Evolutionary conservation across 2,797 vertebrate genomes (phyloP), one percentile per base, ranked within the genome.

Genomic region (Arrhamphus sclerolepis): DNA sequence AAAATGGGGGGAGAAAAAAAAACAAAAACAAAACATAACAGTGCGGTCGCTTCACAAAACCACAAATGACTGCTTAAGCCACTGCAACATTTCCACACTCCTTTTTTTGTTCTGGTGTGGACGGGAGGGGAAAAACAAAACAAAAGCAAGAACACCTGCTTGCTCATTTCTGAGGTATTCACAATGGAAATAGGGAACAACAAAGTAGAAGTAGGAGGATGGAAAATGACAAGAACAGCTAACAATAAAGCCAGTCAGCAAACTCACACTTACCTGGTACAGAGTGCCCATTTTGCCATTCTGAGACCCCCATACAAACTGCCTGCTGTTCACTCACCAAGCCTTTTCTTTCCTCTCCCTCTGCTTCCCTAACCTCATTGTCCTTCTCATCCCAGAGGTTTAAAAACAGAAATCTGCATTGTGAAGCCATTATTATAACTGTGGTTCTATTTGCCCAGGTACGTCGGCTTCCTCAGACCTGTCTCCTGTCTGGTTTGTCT

Each of bases 381-480:
- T 71, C 26, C 0, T 14, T 40, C 44, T 87, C 76, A 66, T 74
- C 67, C 87, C 89, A 90, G 28, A 90, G 75, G 41, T 86, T 89
- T 57, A 91, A 59, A 83, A 90, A 91, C 24, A 77, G 38, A 72
- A 90, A 89, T 42, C 62, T 69, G 65, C 28, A 72, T 53, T 70
- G 61, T 55, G 63, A 79, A 58, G 71, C 72, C 89, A 90, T 90
- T 7, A 3, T 72, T 62, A 9, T 2, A 0, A 63, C 16, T 34
- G 17, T 1, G 34, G 6, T 13, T 63, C 20, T 47, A 24, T 31
- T 18, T 62, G 14, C 54, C 0, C 13, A 7, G 10, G 4, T 52
- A 18, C 39, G 28, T 53, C 28, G 29, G n/a, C 28, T 21, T 18
- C 34, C 58, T 8, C 16, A 40, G 1, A 10, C 24, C 31, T 17